Evolutionary conservation across 2,797 vertebrate species (phyloP), one percentile per base, ranked within the genome.

Genomic region (Enteromius afrohamiltoni): DNA sequence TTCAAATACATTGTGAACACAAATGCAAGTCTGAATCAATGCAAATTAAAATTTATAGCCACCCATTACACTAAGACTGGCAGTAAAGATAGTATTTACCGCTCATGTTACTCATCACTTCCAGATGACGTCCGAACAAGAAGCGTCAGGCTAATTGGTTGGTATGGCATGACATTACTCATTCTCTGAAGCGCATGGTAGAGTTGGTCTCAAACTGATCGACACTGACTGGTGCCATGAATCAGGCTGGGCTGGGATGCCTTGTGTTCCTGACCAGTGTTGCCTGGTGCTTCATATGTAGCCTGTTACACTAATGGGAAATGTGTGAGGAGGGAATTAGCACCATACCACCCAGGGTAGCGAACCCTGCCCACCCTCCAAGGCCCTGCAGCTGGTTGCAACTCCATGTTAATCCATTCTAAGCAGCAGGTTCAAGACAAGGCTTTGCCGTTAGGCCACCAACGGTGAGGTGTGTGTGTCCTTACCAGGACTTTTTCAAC

Each of bases 361-460:
- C 74, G 82, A 82, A 87, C 55, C 79, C 49, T 45, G n/a, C 82
- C 34, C 88, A 5, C 73, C 80, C 88, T 83, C 51, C 82, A 62
- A 78, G 67, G 88, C 90, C 87, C 87, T 91, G 91, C 92, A 94
- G 93, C 93, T 95, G 94, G 93, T 92, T 93, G 89, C 86, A 91
- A 91, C 91, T 92, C 92, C 87, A 85, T 88, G 87, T 88, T 94
- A 95, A 95, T 94, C 93, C 91, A 90, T 89, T 92, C 87, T 87
- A 91, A 93, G 91, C 91, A 92, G 92, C 92, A 92, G 89, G 89
- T 94, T 94, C 92, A 92, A 89, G 90, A 91, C 91, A 92, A 94
- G 91, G 89, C 91, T 94, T 91, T 93, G 93, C 91, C 90, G 90
- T 92, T 92, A 93, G 94, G 94, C 94, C 95, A 94, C 94, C 93